phyloP scores from a whole-genome alignment of 2,888 invertebrate genomes.

The Mythimna impura region DNA sequence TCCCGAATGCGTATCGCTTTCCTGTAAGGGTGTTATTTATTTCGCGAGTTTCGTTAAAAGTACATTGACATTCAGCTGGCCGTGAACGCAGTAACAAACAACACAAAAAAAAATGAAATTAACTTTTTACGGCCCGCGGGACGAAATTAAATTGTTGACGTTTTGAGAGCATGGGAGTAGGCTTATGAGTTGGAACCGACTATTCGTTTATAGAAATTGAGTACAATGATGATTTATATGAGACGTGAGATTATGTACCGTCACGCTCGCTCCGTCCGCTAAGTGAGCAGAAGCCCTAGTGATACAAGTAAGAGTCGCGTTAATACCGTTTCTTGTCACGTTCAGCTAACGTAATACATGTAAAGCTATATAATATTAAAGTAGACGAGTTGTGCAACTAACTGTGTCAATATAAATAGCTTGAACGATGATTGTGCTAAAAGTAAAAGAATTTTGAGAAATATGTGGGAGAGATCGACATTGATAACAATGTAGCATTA shows the following conservation, averaged over 20 bases:
- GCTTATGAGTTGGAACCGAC: conserved; percentile 16
- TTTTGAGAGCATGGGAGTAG: conserved; percentile 29
- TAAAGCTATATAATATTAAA: conserved; percentile 25
- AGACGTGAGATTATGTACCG: conserved; percentile 36
- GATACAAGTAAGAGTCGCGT: conserved; percentile 31
- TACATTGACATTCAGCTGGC: conserved; percentile 51
- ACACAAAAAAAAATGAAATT: conserved; percentile 55
- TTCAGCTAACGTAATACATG: conserved; percentile 40
- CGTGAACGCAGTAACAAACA: conserved; percentile 51
- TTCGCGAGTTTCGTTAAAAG: conserved; percentile 47
- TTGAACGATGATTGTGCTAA: conserved; percentile 1
- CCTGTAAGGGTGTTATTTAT: conserved; percentile 63
- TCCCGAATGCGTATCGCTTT: conserved; percentile 58
- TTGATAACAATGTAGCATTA: not conserved
- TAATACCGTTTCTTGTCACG: conserved; percentile 48
- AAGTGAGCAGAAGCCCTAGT: conserved; percentile 47
- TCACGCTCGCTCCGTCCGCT: conserved; percentile 24
- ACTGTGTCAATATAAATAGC: conserved; percentile 21
- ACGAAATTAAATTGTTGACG: conserved; percentile 40
- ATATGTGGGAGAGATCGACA: not conserved
- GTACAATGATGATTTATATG: conserved; percentile 23
- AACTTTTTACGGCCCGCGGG: conserved; percentile 50
- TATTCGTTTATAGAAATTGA: conserved; percentile 17
- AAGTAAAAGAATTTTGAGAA: not conserved
- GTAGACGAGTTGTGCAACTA: conserved; percentile 7